A percentile compares a stretch with the other conserved stretches of the same genome.
Evolutionary conservation across 2,113 vertebrate genomes (phyloP).

Genomic region (Australoheros scitulus): DNA sequence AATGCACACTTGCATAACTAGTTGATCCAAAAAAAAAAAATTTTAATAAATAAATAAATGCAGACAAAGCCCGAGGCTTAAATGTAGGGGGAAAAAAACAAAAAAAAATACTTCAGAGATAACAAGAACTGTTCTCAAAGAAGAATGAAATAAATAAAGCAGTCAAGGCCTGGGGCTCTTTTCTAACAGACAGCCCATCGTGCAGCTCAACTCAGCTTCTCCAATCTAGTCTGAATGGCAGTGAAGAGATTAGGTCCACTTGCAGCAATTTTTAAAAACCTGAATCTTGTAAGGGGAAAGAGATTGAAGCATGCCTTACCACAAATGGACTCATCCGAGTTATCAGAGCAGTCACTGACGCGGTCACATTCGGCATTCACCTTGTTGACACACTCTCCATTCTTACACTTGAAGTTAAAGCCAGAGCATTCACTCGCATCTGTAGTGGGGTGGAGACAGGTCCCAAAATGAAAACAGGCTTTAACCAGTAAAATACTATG

Average conservation of each 20-base stretch:
- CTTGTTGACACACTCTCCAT: conserved; percentile 78
- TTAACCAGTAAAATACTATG: conserved; percentile 52
- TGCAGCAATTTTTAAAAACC: conserved; percentile 15
- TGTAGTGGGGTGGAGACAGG: conserved; percentile 37
- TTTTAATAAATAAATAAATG: conserved; percentile 1
- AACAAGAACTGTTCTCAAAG: conserved; percentile 67
- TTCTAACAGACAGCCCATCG: conserved; percentile 47
- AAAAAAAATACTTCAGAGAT: conserved; percentile 49
- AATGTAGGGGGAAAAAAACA: conserved; percentile 32
- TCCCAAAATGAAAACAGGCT: conserved; percentile 50
- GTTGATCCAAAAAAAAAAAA: conserved; percentile 31
- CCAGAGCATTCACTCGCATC: conserved; percentile 70
- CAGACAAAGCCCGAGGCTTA: conserved; percentile 59
- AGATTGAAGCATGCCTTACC: conserved; percentile 62
- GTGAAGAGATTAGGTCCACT: conserved; percentile 49
- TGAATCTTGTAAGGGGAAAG: neutral
- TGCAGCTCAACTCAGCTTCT: conserved; percentile 34
- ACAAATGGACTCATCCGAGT: conserved; percentile 76
- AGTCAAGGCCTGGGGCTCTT: conserved; percentile 57
- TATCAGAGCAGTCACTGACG: conserved; percentile 74
- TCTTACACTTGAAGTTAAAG: conserved; percentile 77
- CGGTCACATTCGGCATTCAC: conserved; percentile 82
- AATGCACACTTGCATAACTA: conserved; percentile 41
- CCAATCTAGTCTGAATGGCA: conserved; percentile 63
- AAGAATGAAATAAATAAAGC: conserved; percentile 68